phyloP scores from a whole-genome alignment of 2,888 invertebrate genomes.

The Cantharis rustica region DNA sequence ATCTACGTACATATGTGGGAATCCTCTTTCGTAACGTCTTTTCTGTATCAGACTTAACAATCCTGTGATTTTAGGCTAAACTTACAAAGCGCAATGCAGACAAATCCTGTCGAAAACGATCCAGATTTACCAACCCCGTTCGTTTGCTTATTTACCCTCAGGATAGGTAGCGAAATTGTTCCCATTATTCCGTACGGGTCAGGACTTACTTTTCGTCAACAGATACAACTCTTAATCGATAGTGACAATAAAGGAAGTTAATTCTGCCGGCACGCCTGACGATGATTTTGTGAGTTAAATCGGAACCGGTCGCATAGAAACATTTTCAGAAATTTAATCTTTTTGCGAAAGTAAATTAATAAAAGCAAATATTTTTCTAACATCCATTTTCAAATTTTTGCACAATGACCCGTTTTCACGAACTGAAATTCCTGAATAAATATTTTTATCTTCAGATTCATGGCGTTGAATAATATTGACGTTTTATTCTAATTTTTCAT shows the following conservation, averaged over 20 bases:
- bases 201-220: constrained; percentile 12
- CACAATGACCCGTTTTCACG: not conserved
- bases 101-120: constrained; percentile 15
- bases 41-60: not conserved
- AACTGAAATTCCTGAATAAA: not conserved
- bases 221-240: not conserved
- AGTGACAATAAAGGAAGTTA: not conserved
- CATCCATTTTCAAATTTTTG: not conserved
- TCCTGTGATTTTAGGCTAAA: constrained; percentile 6
- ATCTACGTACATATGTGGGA: constrained; percentile 1
- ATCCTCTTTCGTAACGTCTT: not conserved
- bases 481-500: not conserved
- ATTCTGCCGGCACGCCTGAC: not conserved
- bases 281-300: not conserved
- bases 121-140: constrained; percentile 4
- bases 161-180: constrained; percentile 7
- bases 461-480: not conserved
- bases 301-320: not conserved
- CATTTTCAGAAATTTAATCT: not conserved
- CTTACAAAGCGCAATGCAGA: not conserved
- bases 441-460: not conserved
- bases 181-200: constrained; percentile 10
- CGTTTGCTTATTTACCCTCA: constrained; percentile 16
- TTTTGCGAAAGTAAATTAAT: not conserved
- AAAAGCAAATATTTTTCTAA: not conserved